Evolutionary conservation across 2,113 vertebrate species (phyloP).

Genomic region (Gadus macrocephalus): DNA sequence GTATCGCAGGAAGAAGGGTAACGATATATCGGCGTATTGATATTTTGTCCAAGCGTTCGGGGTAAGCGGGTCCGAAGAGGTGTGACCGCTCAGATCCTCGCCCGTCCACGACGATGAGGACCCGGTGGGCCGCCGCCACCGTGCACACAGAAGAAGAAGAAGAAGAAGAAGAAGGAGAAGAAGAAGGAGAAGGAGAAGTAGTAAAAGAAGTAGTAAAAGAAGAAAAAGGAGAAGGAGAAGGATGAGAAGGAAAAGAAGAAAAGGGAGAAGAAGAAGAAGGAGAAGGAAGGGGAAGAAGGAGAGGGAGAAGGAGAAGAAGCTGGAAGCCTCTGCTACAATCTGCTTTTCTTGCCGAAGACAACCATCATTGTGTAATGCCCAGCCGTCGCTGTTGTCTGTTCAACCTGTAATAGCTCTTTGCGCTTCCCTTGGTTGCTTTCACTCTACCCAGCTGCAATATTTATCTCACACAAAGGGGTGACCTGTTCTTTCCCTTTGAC

Average conservation of each 20-base stretch:
- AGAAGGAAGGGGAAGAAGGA: conserved; percentile 1
- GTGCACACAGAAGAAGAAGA: not conserved
- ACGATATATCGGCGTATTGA: no score
- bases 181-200: conserved; percentile 8
- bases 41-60: no score
- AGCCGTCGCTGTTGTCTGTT: conserved; percentile 36
- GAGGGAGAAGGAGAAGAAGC: not conserved
- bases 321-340: conserved; percentile 26
- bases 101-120: not conserved
- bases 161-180: conserved; percentile 24
- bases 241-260: no score
- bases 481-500: conserved; percentile 22
- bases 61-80: no score
- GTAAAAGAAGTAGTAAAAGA: conserved; percentile 12
- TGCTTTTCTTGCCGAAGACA: conserved; percentile 49
- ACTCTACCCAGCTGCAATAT: conserved; percentile 36
- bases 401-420: conserved; percentile 32
- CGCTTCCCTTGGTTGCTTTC: conserved; percentile 29
- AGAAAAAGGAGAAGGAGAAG: conserved; percentile 20
- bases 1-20: no score
- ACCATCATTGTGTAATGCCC: conserved; percentile 38
- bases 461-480: conserved; percentile 21
- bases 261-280: conserved; percentile 22
- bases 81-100: no score
- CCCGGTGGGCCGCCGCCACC: conserved; percentile 8